phyloP scores from a whole-genome alignment of 2,797 vertebrate species.

The Crocidura indochinensis region DNA sequence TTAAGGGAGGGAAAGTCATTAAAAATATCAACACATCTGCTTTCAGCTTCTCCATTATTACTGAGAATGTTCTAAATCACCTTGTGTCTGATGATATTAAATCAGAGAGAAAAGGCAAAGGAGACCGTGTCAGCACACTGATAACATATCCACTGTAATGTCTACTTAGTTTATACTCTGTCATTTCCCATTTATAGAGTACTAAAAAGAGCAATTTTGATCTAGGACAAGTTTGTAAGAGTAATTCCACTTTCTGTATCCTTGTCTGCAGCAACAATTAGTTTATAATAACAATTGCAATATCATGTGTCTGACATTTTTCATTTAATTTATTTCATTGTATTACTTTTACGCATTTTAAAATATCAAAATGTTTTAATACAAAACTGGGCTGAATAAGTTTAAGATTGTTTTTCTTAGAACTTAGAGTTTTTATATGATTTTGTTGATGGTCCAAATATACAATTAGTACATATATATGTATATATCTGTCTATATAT shows the following conservation, averaged over 20 bases:
- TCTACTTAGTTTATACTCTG: conserved; percentile 66
- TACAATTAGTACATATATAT: no score
- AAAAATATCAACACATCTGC: conserved; percentile 75
- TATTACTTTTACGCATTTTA: conserved; percentile 42
- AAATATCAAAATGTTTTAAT: background rate
- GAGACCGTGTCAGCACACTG: conserved; percentile 63
- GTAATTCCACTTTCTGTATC: conserved; percentile 1
- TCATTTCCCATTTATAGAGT: conserved; percentile 74
- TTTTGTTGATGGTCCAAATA: background rate
- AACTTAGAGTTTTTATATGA: background rate
- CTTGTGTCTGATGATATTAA: conserved; percentile 81
- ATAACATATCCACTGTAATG: conserved; percentile 53
- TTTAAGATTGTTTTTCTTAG: background rate
- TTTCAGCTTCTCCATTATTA: conserved; percentile 82
- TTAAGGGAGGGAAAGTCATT: conserved; percentile 62
- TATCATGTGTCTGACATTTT: conserved; percentile 47
- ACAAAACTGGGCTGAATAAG: background rate
- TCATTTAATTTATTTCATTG: conserved; percentile 50
- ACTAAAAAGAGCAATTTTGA: conserved; percentile 71
- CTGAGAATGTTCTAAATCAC: conserved; percentile 83
- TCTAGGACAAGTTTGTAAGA: conserved; percentile 68
- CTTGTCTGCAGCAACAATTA: conserved; percentile 59
- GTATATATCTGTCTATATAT: background rate
- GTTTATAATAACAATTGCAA: conserved; percentile 69
- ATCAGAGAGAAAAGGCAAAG: conserved; percentile 78